Evolutionary conservation across 2,113 vertebrate species (phyloP).

Genomic region (Ascaphus truei): DNA sequence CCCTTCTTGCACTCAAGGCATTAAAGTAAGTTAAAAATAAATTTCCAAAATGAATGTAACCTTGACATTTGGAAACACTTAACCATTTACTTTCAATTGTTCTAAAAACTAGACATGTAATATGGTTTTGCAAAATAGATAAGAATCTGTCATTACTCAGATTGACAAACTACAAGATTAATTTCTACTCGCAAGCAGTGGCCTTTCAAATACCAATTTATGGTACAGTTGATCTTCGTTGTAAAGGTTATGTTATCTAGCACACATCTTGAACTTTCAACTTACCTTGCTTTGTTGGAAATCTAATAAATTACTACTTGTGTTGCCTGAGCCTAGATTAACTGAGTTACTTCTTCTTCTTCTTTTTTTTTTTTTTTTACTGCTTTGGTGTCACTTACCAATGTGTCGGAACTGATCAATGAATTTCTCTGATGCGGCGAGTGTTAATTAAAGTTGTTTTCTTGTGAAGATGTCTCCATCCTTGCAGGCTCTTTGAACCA

Average conservation of each 20-base stretch:
- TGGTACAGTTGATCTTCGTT: constrained; percentile 16
- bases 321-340: neutral
- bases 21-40: neutral
- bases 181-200: constrained; percentile 20
- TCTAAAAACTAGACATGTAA: neutral
- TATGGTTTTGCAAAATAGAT: neutral
- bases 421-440: neutral
- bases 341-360: neutral
- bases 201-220: constrained; percentile 27
- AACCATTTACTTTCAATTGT: constrained; percentile 10
- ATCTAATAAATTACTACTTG: neutral
- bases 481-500: too few species aligned
- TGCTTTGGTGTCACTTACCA: too few species aligned
- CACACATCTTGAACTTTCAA: constrained; percentile 6
- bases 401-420: neutral
- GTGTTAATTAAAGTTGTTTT: too few species aligned
- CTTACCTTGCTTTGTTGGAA: neutral
- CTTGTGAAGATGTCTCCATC: too few species aligned
- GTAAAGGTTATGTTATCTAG: constrained; percentile 25
- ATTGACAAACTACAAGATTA: constrained; percentile 7
- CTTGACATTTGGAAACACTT: constrained; percentile 8
- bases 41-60: neutral
- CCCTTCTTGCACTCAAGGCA: neutral
- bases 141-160: constrained; percentile 7
- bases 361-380: too few species aligned